Evolutionary conservation across 2,113 vertebrate genomes (phyloP).

Genomic region (Perca schrenkii): DNA sequence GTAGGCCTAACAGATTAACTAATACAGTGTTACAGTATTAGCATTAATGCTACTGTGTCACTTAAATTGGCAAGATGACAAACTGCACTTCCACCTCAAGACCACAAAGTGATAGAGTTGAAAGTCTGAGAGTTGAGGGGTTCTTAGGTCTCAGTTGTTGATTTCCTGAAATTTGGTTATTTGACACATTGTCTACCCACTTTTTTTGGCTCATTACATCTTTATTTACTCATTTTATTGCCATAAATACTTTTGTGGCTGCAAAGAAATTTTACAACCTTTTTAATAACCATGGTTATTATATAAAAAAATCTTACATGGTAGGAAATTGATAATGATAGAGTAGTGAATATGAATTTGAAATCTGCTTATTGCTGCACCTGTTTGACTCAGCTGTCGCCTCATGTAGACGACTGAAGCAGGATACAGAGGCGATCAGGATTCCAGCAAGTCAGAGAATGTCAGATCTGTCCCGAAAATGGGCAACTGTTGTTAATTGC

Average conservation of each 20-base stretch:
- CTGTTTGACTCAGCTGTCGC: slow-evolving; percentile 61
- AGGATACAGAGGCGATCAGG: slow-evolving; percentile 1
- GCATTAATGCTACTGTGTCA: slow-evolving; percentile 8
- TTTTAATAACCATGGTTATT: slow-evolving; percentile 7
- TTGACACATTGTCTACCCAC: not conserved
- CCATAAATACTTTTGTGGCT: not conserved
- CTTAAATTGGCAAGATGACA: not conserved
- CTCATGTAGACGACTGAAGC: slow-evolving; percentile 18
- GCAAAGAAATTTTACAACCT: slow-evolving; percentile 10
- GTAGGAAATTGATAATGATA: slow-evolving; percentile 21
- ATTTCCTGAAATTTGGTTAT: not conserved
- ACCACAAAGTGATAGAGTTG: not conserved
- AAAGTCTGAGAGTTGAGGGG: not conserved
- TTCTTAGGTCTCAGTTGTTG: not conserved
- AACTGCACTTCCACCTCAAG: not conserved
- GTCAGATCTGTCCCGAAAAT: slow-evolving; percentile 35
- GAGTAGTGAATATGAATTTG: not conserved
- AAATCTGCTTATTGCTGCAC: slow-evolving; percentile 9
- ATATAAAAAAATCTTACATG: not conserved
- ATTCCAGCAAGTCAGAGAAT: slow-evolving; percentile 29
- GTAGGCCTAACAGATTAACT: slow-evolving; percentile 67
- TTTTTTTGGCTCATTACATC: not conserved
- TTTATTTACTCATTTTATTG: not conserved
- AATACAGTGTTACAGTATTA: slow-evolving; percentile 43
- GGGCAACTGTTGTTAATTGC: slow-evolving; percentile 20